A percentile compares a stretch with the other conserved stretches of the same genome.
Conservation (phyloP, 1,140 invertebrate species). For the Drosophila gunungcola region DNA sequence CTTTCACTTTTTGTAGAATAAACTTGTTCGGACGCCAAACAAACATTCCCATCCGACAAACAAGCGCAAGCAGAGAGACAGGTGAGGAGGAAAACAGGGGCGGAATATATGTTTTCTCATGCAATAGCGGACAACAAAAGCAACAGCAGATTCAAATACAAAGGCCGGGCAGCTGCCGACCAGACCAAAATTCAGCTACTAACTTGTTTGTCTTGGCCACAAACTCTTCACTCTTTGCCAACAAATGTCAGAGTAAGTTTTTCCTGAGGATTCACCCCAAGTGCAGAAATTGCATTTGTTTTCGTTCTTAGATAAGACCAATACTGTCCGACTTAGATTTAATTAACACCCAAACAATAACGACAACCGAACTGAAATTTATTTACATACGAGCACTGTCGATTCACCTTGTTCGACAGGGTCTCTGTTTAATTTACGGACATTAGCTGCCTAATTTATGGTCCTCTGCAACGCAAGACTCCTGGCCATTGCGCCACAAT, state of each 20-base stretch:
- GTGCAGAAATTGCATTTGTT: slow-evolving; percentile 3
- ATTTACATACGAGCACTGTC: slow-evolving; percentile 12
- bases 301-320: neutral
- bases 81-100: slow-evolving; percentile 2
- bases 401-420: slow-evolving; percentile 15
- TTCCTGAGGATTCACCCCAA: slow-evolving; percentile 36
- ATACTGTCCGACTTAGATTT: neutral
- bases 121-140: slow-evolving; percentile 44
- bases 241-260: slow-evolving; percentile 1
- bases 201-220: slow-evolving; percentile 11
- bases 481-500: slow-evolving; percentile 38
- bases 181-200: slow-evolving; percentile 38
- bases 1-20: slow-evolving; percentile 82
- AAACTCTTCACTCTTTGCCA: neutral
- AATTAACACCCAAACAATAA: neutral
- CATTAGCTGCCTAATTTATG: slow-evolving; percentile 73
- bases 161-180: slow-evolving; percentile 59
- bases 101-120: slow-evolving; percentile 73
- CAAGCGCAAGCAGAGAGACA: slow-evolving; percentile 34
- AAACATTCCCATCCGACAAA: slow-evolving; percentile 37
- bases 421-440: slow-evolving; percentile 43
- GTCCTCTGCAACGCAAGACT: slow-evolving; percentile 8
- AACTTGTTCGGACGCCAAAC: slow-evolving; percentile 66
- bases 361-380: slow-evolving; percentile 9
- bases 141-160: slow-evolving; percentile 67